phyloP scores from a whole-genome alignment of 1,140 invertebrate genomes.

The Halyomorpha halys region DNA sequence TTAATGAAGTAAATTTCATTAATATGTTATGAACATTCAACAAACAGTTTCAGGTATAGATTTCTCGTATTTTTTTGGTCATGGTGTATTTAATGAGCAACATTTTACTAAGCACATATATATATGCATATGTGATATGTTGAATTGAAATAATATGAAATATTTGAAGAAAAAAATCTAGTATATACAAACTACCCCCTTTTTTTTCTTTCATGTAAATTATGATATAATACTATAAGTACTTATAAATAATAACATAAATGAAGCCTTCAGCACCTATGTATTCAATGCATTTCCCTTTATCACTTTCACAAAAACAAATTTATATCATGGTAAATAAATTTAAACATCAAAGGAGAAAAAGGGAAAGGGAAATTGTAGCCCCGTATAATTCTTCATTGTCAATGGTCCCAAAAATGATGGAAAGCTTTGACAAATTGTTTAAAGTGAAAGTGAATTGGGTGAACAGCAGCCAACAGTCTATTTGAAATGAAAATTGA shows the following conservation, averaged over 20 bases:
- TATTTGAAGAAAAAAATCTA: neutral
- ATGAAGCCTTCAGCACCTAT: conserved; percentile 13
- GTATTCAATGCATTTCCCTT: conserved; percentile 17
- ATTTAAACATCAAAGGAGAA: neutral
- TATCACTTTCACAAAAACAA: conserved; percentile 4
- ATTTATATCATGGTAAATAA: neutral
- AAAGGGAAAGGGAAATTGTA: neutral
- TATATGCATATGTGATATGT: too few species aligned
- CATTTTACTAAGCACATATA: too few species aligned
- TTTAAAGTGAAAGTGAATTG: neutral
- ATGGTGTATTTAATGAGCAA: too few species aligned
- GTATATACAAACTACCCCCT: conserved; percentile 20
- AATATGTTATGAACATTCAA: too few species aligned
- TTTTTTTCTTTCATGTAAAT: neutral
- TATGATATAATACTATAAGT: conserved; percentile 17
- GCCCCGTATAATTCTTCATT: conserved; percentile 2
- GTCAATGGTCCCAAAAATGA: conserved; percentile 17
- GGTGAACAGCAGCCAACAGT: neutral
- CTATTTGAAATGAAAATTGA: too few species aligned
- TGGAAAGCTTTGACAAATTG: conserved; percentile 14
- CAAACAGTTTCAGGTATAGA: too few species aligned
- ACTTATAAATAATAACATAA: conserved; percentile 20
- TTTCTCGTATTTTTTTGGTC: too few species aligned
- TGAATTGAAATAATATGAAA: too few species aligned
- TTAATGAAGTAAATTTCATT: too few species aligned